Evolutionary conservation across 2,888 invertebrate species (phyloP), one percentile per base, ranked within the genome.

Genomic region (Mesodorylaimus sp.): DNA sequence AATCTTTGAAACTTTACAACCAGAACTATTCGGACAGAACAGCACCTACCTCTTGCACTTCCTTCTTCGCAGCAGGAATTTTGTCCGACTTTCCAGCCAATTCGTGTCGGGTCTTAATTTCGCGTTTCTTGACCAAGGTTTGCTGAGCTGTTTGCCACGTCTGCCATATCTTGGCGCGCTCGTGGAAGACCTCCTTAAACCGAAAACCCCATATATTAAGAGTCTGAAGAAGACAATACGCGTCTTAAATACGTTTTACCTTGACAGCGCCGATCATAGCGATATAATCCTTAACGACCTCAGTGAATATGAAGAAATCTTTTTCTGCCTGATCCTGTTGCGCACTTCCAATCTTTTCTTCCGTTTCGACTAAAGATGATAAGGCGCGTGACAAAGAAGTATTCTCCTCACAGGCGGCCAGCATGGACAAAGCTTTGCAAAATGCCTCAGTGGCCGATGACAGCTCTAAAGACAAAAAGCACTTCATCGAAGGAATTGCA

Each of bases 81-180:
- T 88, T 88, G 64, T 97, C 95, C 2, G 77, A 78, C 56, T 88
- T 79, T 59, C 85, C 84, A 16, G 84, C 80, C 53, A 89, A 73
- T 64, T 95, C 93, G 41, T 85, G 75, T 64, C 89, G 86, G 0
- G 85, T 83, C 66, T 91, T 91, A 60, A 80, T 80, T 68, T 99
- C 95, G 50, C 93, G 77, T 63, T 93, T 83, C 66, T 88, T 88
- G 21, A 82, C 86, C 55, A 99, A 70, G 71, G 83, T 86, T 73
- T 85, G 80, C 68, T 93, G 88, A 28, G 93, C 85, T 67, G 89
- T 87, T 67, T 97, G 91, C 88, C 95, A 95, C 63, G 82, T 83
- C 70, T 95, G 93, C 72, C 89, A 93, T 19, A 84, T 80, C 74
- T 85, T 78, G 2, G 78, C 78, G 48, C 80, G 69, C 61, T 80